phyloP scores from a whole-genome alignment of 2,888 invertebrate genomes.

The Drosophila siamana region DNA sequence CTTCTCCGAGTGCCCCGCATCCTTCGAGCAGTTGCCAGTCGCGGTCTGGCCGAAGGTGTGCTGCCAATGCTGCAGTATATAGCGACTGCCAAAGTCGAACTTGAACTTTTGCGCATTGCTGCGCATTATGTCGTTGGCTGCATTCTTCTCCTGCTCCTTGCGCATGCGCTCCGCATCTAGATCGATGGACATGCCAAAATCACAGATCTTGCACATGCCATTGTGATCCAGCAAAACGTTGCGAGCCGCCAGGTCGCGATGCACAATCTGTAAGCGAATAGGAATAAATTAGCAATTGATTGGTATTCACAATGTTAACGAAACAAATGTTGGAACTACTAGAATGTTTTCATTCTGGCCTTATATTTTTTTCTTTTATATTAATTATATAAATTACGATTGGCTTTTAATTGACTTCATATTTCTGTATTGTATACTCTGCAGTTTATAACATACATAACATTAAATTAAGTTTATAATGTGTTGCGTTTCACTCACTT shows the following conservation, averaged over 20 bases:
- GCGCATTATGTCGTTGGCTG: slow-evolving; percentile 76
- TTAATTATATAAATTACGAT: no score
- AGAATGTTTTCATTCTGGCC: no score
- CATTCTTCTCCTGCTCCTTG: slow-evolving; percentile 79
- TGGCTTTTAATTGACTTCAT: no score
- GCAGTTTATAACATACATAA: no score
- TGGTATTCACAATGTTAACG: no score
- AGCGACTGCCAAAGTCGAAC: slow-evolving; percentile 83
- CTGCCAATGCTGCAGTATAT: slow-evolving; percentile 83
- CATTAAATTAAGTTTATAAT: no score
- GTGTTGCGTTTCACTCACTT: no score
- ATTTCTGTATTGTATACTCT: no score
- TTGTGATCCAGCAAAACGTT: slow-evolving; percentile 94
- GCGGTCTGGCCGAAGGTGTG: slow-evolving; percentile 69
- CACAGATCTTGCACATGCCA: slow-evolving; percentile 94
- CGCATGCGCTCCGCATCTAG: slow-evolving; percentile 85
- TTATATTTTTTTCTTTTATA: no score
- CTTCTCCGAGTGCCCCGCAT: slow-evolving; percentile 62
- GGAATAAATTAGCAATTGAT: not conserved
- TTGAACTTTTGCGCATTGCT: slow-evolving; percentile 81
- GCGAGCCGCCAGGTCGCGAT: slow-evolving; percentile 93
- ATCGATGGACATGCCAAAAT: slow-evolving; percentile 94
- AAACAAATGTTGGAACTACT: no score
- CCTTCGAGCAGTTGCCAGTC: slow-evolving; percentile 62
- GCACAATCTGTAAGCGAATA: slow-evolving; percentile 89